Base-by-base conservation (phyloP, 92 coral and sea anemone species). In the Phenganax stokvisi region DNA sequence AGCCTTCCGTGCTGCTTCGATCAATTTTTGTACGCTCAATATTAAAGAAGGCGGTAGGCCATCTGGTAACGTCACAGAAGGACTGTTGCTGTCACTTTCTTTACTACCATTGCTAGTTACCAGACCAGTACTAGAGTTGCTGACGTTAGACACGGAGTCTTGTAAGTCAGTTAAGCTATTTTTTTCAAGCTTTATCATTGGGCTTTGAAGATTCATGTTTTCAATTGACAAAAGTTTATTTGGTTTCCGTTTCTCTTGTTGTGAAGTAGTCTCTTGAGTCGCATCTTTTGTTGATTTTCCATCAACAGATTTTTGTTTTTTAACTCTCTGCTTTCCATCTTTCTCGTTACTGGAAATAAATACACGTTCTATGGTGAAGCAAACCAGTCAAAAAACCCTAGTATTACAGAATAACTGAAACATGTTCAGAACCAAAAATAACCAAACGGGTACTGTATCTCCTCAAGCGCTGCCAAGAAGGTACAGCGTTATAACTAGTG, bases 1-100 rank as follows among this genome's bases (percentile, higher is more conserved):
- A n/a, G 91, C 89, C 63, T 88, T 89, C 12, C 76, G 85, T 3
- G 97, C 97, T 27, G 97, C 98, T 54, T 90, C 87, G 80, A 92
- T 92, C 67, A 94, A 81, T 77, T 91, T 92, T 81, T 83, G 79
- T 9, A 94, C 88, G 57, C 94, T 88, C 13, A 86, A 71, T 77
- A 92, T 96, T 12, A 94, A 85, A 15, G 85, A 86, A 5, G 90
- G 80, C 0, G 98, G 93, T 57, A 94, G 84, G 54, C 91, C 88
- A 56, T 88, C 88, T 0, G 98, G 98, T 65, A 94, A 88, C 64
- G 80, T 52, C 27, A 79, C 74, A n/a, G 83, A 63, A 7, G 74
- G 72, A 79, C 83, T 79, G 51, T 56, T 63, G 54, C 20, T 76
- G 52, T 79, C 72, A 12, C 53, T 64, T 7, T 79, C 74, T 44